Conservation (phyloP, 2,113 vertebrate genomes). For the Laticauda colubrina region DNA sequence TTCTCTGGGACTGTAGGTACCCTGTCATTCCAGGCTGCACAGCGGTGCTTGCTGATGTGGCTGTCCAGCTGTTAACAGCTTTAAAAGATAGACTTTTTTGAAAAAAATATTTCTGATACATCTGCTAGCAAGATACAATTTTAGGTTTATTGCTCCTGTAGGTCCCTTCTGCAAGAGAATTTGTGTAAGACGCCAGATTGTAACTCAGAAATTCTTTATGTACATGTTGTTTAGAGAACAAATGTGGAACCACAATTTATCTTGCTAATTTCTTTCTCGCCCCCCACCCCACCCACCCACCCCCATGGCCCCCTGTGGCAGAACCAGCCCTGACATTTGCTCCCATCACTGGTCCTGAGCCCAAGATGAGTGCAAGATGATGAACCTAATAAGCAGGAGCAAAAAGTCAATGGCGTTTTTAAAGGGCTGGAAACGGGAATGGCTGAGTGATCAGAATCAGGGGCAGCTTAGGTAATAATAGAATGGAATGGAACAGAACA, state of each 20-base stretch:
- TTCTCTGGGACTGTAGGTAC: background rate
- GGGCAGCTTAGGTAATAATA: background rate
- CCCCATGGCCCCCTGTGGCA: background rate
- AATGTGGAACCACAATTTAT: background rate
- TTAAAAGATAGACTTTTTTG: background rate
- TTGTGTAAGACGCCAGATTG: background rate
- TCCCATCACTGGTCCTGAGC: background rate
- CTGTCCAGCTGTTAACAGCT: slow-evolving; percentile 27
- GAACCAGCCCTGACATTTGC: background rate
- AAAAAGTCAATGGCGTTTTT: background rate
- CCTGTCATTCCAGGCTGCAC: background rate
- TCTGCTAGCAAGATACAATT: background rate
- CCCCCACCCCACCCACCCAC: too few species aligned
- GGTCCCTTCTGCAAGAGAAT: background rate
- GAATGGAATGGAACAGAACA: too few species aligned
- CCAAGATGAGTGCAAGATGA: background rate
- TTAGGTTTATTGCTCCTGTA: background rate
- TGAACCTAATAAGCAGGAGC: too few species aligned
- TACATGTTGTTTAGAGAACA: background rate
- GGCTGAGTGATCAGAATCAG: background rate
- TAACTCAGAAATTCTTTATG: background rate
- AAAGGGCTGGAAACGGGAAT: background rate
- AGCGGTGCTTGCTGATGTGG: background rate
- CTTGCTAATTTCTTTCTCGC: background rate
- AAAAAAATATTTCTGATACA: background rate